Conservation (phyloP, 2,888 invertebrate species). For the Loripinus fragilis region DNA sequence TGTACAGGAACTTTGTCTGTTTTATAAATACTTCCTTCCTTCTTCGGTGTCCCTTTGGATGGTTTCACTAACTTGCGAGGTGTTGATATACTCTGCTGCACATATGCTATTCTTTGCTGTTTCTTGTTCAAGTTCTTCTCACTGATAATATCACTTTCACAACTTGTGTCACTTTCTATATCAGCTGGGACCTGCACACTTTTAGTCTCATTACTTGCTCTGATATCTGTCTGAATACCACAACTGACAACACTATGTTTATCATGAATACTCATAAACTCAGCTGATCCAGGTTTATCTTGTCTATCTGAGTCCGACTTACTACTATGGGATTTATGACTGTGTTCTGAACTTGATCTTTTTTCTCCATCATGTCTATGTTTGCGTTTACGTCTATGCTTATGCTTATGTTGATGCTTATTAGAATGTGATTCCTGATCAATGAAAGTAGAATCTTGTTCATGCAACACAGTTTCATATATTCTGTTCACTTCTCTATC, state of each 20-base stretch:
- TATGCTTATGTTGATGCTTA: constrained; percentile 45
- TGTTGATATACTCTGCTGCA: constrained; percentile 50
- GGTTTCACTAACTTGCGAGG: constrained; percentile 39
- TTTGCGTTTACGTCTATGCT: constrained; percentile 43
- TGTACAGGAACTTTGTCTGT: constrained; percentile 27
- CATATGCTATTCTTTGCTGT: constrained; percentile 57
- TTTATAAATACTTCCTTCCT: constrained; percentile 21
- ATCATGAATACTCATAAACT: neutral
- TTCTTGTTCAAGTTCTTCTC: constrained; percentile 52
- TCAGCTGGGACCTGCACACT: constrained; percentile 65
- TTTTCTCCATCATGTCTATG: constrained; percentile 31
- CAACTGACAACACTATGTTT: constrained; percentile 58
- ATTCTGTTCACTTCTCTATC: neutral
- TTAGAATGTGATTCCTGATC: constrained; percentile 7
- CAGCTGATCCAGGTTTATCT: neutral
- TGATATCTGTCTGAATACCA: constrained; percentile 75
- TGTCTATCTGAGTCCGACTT: constrained; percentile 13
- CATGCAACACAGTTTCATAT: neutral
- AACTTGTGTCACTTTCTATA: constrained; percentile 20
- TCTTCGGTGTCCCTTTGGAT: constrained; percentile 45
- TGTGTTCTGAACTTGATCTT: constrained; percentile 19
- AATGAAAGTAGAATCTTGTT: neutral
- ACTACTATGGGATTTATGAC: constrained; percentile 12
- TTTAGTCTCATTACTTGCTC: constrained; percentile 68
- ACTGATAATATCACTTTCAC: constrained; percentile 5